Evolutionary conservation across 1,140 invertebrate species (phyloP).

Genomic region (Trichomalopsis sarcophagae): DNA sequence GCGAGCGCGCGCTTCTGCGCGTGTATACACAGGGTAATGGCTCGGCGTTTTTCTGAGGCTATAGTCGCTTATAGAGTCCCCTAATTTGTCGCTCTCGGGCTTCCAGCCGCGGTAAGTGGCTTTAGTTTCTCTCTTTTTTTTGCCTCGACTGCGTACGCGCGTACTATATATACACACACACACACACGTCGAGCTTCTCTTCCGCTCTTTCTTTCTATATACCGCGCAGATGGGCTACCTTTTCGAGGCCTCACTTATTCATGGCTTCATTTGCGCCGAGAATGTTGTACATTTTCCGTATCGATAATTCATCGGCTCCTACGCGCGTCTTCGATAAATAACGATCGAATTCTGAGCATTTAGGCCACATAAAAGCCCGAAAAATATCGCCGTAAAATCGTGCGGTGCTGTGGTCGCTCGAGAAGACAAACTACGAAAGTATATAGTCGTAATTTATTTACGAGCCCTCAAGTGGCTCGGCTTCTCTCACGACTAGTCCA

Average conservation of each 20-base stretch:
- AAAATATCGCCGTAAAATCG: constrained; percentile 1
- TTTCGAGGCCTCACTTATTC: not conserved
- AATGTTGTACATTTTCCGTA: no score
- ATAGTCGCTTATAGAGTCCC: constrained; percentile 5
- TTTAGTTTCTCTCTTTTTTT: not conserved
- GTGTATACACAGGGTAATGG: not conserved
- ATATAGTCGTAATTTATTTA: constrained; percentile 66
- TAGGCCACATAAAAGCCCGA: not conserved
- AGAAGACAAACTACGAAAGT: constrained; percentile 50
- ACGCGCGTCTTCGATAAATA: not conserved
- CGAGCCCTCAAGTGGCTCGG: constrained; percentile 49
- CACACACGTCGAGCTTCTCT: no score
- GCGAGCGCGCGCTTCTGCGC: not conserved
- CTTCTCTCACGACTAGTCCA: not conserved
- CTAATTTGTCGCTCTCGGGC: constrained; percentile 12
- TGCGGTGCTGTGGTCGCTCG: not conserved
- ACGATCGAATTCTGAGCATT: not conserved
- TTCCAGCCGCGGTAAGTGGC: constrained; percentile 9
- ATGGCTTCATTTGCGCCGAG: not conserved
- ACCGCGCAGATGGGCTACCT: not conserved
- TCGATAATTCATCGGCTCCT: not conserved
- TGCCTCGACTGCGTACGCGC: not conserved
- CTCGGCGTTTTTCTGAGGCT: not conserved
- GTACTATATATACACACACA: no score
- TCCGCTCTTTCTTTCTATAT: no score